These are phyloP conservation scores for Cremastinae sp. DNA, from an alignment of 2,888 invertebrate genomes.

Conservation along the genomic window DNA sequence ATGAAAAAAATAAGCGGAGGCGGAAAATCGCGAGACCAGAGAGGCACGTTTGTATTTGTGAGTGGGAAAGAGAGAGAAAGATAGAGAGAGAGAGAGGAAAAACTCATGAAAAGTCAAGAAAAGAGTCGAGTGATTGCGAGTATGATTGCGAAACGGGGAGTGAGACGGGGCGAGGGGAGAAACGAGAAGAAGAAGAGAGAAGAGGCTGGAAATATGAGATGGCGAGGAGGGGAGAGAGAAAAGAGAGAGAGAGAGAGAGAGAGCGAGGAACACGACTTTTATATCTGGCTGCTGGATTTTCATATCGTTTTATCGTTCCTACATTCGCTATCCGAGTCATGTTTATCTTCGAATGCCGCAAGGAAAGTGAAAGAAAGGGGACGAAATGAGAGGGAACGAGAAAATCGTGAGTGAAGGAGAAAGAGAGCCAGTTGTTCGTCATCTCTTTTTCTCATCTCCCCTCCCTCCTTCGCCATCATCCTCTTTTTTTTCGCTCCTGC, in stretches of 20 bases:
- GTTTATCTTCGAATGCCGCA: conserved; percentile 66
- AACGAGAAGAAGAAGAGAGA: conserved; percentile 29
- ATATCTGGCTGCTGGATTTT: conserved; percentile 69
- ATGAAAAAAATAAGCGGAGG: conserved; percentile 3
- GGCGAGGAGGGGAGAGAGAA: conserved; percentile 15
- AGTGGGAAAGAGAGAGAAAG: neutral
- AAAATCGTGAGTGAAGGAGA: conserved; percentile 17
- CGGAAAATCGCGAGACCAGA: conserved; percentile 8
- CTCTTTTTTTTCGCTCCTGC: conserved; percentile 45
- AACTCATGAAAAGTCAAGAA: conserved; percentile 23
- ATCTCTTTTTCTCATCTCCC: conserved; percentile 39
- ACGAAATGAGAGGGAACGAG: conserved; percentile 12
- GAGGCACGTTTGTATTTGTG: neutral
- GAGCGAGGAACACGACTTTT: conserved; percentile 67
- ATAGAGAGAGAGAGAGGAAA: neutral
- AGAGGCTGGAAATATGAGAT: conserved; percentile 18
- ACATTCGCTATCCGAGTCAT: conserved; percentile 70
- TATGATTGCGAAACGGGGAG: conserved; percentile 55
- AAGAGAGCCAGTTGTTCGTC: conserved; percentile 35
- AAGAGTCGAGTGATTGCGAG: conserved; percentile 56
- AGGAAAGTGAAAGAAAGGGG: conserved; percentile 38
- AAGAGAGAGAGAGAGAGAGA: conserved; percentile 18
- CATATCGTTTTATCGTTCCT: conserved; percentile 71
- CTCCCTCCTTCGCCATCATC: conserved; percentile 27
- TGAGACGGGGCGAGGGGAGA: too few species aligned